Percentiles rank a stretch among this genome's conserved stretches.
Conservation (phyloP, 92 coral and sea anemone genomes). For the Heteractis magnifica region DNA sequence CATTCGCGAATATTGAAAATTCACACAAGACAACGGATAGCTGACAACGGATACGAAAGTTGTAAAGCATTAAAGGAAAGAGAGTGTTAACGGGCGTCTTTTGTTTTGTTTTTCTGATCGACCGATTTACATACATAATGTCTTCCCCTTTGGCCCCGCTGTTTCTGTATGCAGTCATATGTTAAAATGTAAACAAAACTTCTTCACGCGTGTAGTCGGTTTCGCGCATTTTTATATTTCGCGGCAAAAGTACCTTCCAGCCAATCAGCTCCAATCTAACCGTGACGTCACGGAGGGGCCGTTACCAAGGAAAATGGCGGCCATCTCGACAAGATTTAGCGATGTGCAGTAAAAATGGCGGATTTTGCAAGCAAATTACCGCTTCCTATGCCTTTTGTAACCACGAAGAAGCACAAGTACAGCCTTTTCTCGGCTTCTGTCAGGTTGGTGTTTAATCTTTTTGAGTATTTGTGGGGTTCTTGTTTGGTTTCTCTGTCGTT, state of each 20-base stretch:
- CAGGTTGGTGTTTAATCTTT: conserved; percentile 51
- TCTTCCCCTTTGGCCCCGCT: conserved; percentile 49
- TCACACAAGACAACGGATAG: conserved; percentile 21
- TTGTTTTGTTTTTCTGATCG: conserved; percentile 32
- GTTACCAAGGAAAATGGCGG: conserved; percentile 80
- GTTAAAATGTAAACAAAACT: conserved; percentile 68
- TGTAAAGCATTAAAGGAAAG: conserved; percentile 45
- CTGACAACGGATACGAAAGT: conserved; percentile 17
- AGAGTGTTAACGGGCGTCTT: conserved; percentile 53
- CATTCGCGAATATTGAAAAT: conserved; percentile 10
- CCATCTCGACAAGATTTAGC: conserved; percentile 49
- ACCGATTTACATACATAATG: conserved; percentile 42
- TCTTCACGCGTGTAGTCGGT: conserved; percentile 40
- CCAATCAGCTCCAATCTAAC: conserved; percentile 57
- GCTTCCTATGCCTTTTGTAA: conserved; percentile 58
- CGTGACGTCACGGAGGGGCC: conserved; percentile 72
- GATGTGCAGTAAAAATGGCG: conserved; percentile 48
- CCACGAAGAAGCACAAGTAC: conserved; percentile 54
- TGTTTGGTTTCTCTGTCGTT: background rate
- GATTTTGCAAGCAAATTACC: conserved; percentile 64
- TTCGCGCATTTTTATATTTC: conserved; percentile 88
- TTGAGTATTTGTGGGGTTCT: background rate
- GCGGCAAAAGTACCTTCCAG: conserved; percentile 64
- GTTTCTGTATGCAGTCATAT: conserved; percentile 25
- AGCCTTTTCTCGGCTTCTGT: conserved; percentile 72